These are phyloP conservation scores for Scaptomyza tumidula DNA, from an alignment of 2,888 invertebrate species.

Conservation along the genomic window DNA sequence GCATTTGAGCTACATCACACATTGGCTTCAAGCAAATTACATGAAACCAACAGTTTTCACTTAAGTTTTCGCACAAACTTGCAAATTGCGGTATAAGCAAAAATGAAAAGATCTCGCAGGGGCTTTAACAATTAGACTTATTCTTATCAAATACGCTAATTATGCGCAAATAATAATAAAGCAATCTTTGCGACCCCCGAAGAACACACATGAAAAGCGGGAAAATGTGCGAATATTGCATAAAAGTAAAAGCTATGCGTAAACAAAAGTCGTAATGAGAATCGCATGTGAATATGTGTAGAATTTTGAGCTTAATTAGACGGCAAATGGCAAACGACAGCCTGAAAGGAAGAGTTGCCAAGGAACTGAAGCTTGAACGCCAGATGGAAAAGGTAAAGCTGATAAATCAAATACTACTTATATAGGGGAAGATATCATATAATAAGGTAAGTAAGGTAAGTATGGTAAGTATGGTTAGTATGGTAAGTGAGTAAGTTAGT, in stretches of 20 bases:
- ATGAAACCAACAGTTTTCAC: background rate
- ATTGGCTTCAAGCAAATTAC: background rate
- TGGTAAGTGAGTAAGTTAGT: too few relatives aligned
- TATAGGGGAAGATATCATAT: too few relatives aligned
- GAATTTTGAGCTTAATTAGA: constrained; percentile 43
- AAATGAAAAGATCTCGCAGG: constrained; percentile 30
- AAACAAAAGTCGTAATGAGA: constrained; percentile 42
- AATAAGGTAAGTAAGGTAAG: too few relatives aligned
- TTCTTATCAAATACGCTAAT: constrained; percentile 68
- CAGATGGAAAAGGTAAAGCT: too few relatives aligned
- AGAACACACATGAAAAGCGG: constrained; percentile 26
- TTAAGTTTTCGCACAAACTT: constrained; percentile 25
- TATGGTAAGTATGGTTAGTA: too few relatives aligned
- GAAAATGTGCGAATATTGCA: constrained; percentile 62
- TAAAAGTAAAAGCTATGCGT: constrained; percentile 42
- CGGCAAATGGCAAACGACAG: constrained; percentile 22
- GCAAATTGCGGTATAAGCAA: constrained; percentile 38
- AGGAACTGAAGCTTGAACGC: constrained; percentile 16
- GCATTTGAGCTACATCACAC: background rate
- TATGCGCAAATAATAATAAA: constrained; percentile 68
- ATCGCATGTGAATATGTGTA: constrained; percentile 29
- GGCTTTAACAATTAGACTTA: constrained; percentile 47
- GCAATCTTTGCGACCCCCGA: constrained; percentile 39
- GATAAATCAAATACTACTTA: too few relatives aligned
- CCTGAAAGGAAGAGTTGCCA: constrained; percentile 41